Base-by-base conservation (phyloP, 2,797 vertebrate species). In the Margarornis squamiger region DNA sequence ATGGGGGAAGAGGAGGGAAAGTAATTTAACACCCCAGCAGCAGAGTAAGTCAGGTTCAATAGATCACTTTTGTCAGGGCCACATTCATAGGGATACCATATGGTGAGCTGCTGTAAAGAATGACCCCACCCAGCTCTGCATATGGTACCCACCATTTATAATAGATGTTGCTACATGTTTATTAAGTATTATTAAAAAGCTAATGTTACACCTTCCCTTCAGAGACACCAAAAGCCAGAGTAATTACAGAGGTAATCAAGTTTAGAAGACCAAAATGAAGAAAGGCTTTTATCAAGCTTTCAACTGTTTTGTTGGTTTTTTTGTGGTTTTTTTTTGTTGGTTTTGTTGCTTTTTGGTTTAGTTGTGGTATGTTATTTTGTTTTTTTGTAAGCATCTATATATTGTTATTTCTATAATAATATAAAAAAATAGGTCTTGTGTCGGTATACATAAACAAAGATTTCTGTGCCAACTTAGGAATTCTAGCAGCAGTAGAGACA, bases 51-150 rank as follows among this genome's bases (percentile, higher is more conserved):
- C 52, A 46, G 79, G 57, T 83, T 95, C 66, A 71, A 51, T 71
- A 93, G 83, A 76, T 90, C 76, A 55, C 70, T 92, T 94, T 97
- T 97, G 97, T 98, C 98, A 98, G 98, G 98, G 97, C 97, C 95
- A 97, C 97, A 88, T 97, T 97, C 93, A 94, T 93, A 87, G 98
- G 98, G 95, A 95, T 93, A 96, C 97, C 99, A 99, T 99, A 98
- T 98, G 98, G 98, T 97, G 92, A 92, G 96, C 78, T 98, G 97
- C 97, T 97, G 95, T 98, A 98, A 98, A 97, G 98, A 97, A 94
- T 65, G 77, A 80, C 96, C 86, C 97, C 97, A 95, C 95, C 95
- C 93, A 95, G 93, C 81, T 76, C 92, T 97, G 96, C 97, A 98
- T 97, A 98, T 98, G 98, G 97, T 97, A 97, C 89, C 88, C 34